These are phyloP conservation scores for Pseudocheirus occidentalis DNA, from an alignment of 2,797 vertebrate genomes.

Conservation along the genomic window DNA sequence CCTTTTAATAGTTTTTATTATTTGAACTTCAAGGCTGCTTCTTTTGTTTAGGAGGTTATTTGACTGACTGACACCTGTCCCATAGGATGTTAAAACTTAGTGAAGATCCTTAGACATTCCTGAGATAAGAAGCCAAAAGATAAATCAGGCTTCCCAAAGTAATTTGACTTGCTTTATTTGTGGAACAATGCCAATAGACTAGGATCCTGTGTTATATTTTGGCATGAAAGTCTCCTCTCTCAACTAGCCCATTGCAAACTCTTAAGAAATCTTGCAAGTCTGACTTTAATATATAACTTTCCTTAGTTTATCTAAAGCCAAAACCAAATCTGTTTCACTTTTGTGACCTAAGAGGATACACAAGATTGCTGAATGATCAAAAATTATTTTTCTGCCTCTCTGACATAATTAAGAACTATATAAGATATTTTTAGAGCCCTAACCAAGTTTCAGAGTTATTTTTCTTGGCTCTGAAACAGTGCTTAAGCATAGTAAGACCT, in stretches of 20 bases:
- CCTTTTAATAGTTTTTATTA: background rate
- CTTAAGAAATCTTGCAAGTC: background rate
- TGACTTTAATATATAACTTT: background rate
- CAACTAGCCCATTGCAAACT: background rate
- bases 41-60: background rate
- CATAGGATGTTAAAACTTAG: too few species aligned
- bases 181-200: background rate
- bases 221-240: background rate
- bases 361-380: background rate
- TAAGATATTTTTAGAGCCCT: background rate
- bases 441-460: background rate
- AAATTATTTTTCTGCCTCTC: background rate
- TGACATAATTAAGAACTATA: background rate
- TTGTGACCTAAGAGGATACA: background rate
- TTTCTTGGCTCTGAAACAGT: background rate
- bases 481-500: background rate
- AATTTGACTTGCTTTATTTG: background rate
- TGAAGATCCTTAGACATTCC: background rate
- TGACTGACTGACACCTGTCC: background rate
- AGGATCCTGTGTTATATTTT: background rate
- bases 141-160: background rate
- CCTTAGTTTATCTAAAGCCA: too few species aligned
- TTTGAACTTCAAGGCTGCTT: background rate
- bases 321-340: background rate
- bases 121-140: background rate